These are phyloP conservation scores for Anguilla megastoma DNA, from an alignment of 2,797 vertebrate genomes.

Conservation along the genomic window DNA sequence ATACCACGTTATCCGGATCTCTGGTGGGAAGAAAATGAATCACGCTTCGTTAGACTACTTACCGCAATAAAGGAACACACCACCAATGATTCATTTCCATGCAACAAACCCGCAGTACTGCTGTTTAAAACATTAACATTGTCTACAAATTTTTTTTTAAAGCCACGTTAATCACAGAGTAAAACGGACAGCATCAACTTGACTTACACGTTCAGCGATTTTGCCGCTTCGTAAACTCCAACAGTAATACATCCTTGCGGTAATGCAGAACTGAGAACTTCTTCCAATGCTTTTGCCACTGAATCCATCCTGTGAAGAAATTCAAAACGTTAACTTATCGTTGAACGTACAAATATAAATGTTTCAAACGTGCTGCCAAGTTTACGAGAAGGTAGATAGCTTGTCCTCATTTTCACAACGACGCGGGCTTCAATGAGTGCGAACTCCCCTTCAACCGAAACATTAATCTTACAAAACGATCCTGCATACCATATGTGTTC, in stretches of 20 bases:
- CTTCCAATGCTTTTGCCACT: conserved; percentile 85
- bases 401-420: not conserved
- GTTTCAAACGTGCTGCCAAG: not conserved
- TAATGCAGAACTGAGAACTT: conserved; percentile 87
- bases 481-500: not conserved
- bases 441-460: not conserved
- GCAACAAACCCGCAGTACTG: not conserved
- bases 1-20: conserved; percentile 90
- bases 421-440: not conserved
- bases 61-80: not conserved
- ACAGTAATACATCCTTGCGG: conserved; percentile 90
- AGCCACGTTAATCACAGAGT: not conserved
- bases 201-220: conserved; percentile 92
- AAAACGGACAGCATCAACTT: not conserved
- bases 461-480: not conserved
- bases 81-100: not conserved
- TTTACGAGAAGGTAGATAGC: not conserved
- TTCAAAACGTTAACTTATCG: not conserved
- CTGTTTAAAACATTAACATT: not conserved
- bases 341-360: not conserved
- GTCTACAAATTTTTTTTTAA: not conserved
- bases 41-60: not conserved
- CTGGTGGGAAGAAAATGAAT: conserved; percentile 57
- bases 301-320: conserved; percentile 82
- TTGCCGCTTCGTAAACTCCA: conserved; percentile 92